These are phyloP conservation scores for Acropternis orthonyx DNA, from an alignment of 2,797 vertebrate species.

Conservation along the genomic window DNA sequence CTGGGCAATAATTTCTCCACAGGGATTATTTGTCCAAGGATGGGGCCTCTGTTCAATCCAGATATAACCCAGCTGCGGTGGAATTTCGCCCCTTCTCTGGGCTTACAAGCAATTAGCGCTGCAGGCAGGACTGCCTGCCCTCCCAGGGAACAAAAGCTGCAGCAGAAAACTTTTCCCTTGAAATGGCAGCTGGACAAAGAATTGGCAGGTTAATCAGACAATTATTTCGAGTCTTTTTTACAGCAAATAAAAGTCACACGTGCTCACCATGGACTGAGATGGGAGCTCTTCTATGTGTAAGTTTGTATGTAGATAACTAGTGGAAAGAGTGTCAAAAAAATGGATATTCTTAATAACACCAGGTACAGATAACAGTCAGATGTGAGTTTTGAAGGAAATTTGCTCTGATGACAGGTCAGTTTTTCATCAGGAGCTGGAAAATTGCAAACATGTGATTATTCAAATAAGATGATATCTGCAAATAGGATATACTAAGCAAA, in stretches of 20 bases:
- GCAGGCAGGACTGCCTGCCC: not conserved
- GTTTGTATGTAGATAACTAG: not conserved
- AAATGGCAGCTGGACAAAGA: constrained; percentile 21
- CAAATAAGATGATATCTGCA: constrained; percentile 37
- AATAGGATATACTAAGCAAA: constrained; percentile 37
- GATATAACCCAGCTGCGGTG: not conserved
- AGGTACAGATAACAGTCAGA: not conserved
- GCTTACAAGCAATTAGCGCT: not conserved
- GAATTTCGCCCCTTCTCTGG: constrained; percentile 12
- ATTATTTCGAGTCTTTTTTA: not conserved
- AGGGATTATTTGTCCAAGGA: constrained; percentile 39
- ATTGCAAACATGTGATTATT: constrained; percentile 47
- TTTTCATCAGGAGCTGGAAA: constrained; percentile 43
- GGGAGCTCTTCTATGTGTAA: not conserved
- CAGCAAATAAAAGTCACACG: not conserved
- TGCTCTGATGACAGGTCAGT: constrained; percentile 33
- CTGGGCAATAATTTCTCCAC: constrained; percentile 24
- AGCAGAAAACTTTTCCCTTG: not conserved
- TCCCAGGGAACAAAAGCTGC: constrained; percentile 27
- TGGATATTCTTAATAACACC: not conserved
- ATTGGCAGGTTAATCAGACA: not conserved
- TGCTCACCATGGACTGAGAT: not conserved
- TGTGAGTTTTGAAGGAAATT: constrained; percentile 16
- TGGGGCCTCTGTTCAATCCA: constrained; percentile 2
- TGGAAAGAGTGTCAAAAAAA: not conserved